Evolutionary conservation across 2,113 vertebrate species (phyloP).

Genomic region (Lampris megalopsis): DNA sequence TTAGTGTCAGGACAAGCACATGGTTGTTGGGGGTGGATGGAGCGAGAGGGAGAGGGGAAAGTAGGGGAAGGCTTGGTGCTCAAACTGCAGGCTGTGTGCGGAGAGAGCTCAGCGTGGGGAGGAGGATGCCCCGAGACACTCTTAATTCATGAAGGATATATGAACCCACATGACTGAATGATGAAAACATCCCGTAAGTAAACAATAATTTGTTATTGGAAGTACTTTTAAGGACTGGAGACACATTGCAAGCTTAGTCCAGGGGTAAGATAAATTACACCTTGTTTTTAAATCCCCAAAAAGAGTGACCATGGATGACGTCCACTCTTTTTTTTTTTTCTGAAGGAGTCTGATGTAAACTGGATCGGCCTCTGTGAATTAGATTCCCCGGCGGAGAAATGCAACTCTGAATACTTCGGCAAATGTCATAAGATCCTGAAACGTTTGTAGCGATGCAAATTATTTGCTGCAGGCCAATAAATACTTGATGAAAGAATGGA

Average conservation of each 20-base stretch:
- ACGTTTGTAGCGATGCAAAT: background rate
- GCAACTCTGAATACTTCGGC: conserved; percentile 4
- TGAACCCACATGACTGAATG: conserved; percentile 51
- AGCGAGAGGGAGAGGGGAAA: conserved; percentile 56
- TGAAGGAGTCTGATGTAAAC: background rate
- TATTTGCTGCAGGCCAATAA: conserved; percentile 16
- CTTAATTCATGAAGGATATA: conserved; percentile 58
- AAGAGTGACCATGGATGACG: background rate
- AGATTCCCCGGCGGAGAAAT: conserved; percentile 12
- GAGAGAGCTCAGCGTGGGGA: conserved; percentile 69
- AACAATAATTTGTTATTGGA: conserved; percentile 14
- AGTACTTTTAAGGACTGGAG: conserved; percentile 3
- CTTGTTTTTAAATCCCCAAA: conserved; percentile 1
- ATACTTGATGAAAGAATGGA: conserved; percentile 10
- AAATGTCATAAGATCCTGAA: conserved; percentile 5
- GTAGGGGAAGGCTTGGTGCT: conserved; percentile 53
- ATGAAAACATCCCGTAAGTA: conserved; percentile 85
- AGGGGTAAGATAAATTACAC: background rate
- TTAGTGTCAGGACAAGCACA: conserved; percentile 63
- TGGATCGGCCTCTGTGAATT: background rate
- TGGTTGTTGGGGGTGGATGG: conserved; percentile 63
- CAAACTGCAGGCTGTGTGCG: conserved; percentile 65
- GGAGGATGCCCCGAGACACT: conserved; percentile 69
- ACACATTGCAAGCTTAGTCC: background rate
- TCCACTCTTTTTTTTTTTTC: background rate